phyloP scores from a whole-genome alignment of 1,140 invertebrate species.

The Riptortus pedestris region DNA sequence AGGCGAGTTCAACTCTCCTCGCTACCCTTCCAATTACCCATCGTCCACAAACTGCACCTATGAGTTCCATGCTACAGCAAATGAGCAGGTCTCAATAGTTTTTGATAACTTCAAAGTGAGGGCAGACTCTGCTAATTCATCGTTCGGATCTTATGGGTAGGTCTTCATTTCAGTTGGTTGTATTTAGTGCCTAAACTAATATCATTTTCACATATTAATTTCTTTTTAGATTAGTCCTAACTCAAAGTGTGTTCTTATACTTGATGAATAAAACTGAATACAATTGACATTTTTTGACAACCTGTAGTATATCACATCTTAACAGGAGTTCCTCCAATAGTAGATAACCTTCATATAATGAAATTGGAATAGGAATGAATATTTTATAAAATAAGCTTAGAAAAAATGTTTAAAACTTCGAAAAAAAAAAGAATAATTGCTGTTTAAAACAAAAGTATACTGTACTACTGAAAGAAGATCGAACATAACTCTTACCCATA shows the following conservation, averaged over 20 bases:
- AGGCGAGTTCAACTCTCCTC: conserved; percentile 89
- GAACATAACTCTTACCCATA: no score
- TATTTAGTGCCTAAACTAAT: background rate
- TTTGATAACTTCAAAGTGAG: conserved; percentile 88
- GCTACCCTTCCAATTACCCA: conserved; percentile 91
- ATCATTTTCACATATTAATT: background rate
- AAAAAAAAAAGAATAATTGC: no score
- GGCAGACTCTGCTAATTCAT: conserved; percentile 48
- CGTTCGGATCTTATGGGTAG: conserved; percentile 48
- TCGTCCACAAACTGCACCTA: conserved; percentile 87
- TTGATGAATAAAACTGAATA: no score
- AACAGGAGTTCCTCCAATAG: no score
- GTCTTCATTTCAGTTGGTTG: conserved; percentile 29
- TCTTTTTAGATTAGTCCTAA: background rate
- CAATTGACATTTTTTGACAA: no score
- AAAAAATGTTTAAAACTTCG: no score
- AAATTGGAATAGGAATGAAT: no score
- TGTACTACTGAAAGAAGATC: no score
- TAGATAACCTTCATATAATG: no score
- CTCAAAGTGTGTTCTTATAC: background rate
- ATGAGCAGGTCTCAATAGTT: conserved; percentile 83
- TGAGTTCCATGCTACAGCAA: conserved; percentile 68
- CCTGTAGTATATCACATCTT: no score
- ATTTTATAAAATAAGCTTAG: no score
- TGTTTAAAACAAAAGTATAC: no score